These are phyloP conservation scores for Cottus gobio DNA, from an alignment of 2,113 vertebrate genomes.

Conservation along the genomic window DNA sequence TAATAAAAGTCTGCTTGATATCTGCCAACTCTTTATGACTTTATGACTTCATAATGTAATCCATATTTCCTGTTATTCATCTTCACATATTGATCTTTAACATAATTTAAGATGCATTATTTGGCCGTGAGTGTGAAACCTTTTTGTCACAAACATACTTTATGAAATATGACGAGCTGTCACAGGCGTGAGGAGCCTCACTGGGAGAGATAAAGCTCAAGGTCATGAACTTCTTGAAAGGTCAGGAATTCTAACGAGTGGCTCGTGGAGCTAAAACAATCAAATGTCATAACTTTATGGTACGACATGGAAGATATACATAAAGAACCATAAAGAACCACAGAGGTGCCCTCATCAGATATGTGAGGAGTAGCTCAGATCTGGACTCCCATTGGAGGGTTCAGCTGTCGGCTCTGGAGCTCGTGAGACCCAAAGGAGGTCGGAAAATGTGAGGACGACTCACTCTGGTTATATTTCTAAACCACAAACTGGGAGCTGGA, in stretches of 20 bases:
- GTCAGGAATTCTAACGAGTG: background rate
- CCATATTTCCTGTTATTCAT: background rate
- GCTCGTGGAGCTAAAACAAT: background rate
- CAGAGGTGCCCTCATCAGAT: no score
- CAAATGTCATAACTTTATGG: background rate
- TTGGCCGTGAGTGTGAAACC: no score
- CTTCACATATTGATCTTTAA: background rate
- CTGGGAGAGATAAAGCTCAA: slow-evolving; percentile 7
- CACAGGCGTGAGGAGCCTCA: background rate
- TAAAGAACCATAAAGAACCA: background rate
- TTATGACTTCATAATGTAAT: background rate
- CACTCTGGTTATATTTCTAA: slow-evolving; percentile 21
- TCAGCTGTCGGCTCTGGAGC: background rate
- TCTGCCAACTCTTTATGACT: background rate
- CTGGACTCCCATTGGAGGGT: slow-evolving; percentile 24
- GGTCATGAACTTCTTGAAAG: background rate
- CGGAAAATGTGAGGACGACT: background rate
- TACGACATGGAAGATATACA: background rate
- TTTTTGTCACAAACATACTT: background rate
- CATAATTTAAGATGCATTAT: background rate
- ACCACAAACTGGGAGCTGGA: background rate
- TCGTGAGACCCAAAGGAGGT: background rate
- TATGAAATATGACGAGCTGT: slow-evolving; percentile 5
- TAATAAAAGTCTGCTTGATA: background rate
- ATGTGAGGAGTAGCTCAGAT: background rate